Evolutionary conservation across 2,888 invertebrate genomes (phyloP).

Genomic region (Meghimatium bilineatum): DNA sequence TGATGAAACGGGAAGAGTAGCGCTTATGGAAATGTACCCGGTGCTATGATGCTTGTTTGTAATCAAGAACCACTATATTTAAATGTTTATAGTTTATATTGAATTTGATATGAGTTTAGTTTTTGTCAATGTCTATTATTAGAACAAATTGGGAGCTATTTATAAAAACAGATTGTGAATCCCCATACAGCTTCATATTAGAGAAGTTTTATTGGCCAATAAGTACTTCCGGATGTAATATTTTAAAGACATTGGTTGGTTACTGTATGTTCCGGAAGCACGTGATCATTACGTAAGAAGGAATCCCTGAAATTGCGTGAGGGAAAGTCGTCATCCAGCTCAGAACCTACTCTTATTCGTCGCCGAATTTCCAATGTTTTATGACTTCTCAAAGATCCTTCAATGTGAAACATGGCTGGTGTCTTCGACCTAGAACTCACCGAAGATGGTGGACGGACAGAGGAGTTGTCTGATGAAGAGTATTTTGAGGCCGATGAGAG

Average conservation of each 20-base stretch:
- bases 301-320: constrained; percentile 67
- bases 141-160: not conserved
- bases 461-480: constrained; percentile 87
- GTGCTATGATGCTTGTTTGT: too few species aligned
- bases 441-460: constrained; percentile 73
- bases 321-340: constrained; percentile 51
- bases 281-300: constrained; percentile 68
- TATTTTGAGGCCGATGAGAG: constrained; percentile 83
- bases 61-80: too few species aligned
- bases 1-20: too few species aligned
- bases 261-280: constrained; percentile 53
- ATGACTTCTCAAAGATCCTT: constrained; percentile 47
- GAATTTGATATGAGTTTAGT: too few species aligned
- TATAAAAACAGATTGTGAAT: not conserved
- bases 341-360: constrained; percentile 23
- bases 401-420: constrained; percentile 80
- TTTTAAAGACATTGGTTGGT: constrained; percentile 48
- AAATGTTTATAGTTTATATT: too few species aligned
- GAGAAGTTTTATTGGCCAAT: constrained; percentile 9
- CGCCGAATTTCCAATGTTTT: constrained; percentile 33
- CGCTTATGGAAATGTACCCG: too few species aligned
- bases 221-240: constrained; percentile 33
- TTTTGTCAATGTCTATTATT: not conserved
- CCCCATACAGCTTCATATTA: not conserved
- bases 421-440: constrained; percentile 95